Conservation (phyloP, 2,797 vertebrate species). For the Falco biarmicus region DNA sequence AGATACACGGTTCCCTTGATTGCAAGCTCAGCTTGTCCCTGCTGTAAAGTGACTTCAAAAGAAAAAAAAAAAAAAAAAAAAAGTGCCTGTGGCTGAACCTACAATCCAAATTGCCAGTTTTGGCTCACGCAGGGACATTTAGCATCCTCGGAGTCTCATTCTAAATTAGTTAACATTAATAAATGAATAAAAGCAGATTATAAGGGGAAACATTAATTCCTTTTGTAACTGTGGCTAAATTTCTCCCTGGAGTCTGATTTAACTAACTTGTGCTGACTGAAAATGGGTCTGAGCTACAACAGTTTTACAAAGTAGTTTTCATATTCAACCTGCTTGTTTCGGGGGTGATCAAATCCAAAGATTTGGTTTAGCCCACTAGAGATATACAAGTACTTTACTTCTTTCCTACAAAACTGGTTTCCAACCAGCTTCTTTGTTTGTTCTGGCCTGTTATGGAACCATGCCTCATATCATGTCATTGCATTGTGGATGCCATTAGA, state of each 20-base stretch:
- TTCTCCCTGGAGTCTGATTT: not conserved
- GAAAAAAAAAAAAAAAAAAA: not conserved
- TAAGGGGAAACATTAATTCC: not conserved
- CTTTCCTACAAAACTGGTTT: not conserved
- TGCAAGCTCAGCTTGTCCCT: not conserved
- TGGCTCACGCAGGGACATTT: not conserved
- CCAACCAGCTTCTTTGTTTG: not conserved
- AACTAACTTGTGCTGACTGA: not conserved
- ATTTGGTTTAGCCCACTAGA: not conserved
- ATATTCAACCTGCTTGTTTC: not conserved
- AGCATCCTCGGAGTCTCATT: not conserved
- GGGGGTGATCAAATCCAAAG: not conserved
- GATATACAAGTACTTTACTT: not conserved
- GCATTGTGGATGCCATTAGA: not conserved
- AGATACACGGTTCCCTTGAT: not conserved
- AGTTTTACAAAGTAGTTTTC: not conserved
- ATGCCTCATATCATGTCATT: not conserved
- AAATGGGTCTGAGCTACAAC: not conserved
- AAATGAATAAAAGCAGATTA: not conserved
- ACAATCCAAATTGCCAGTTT: not conserved
- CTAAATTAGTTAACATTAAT: slow-evolving; percentile 20
- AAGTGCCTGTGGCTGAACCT: not conserved
- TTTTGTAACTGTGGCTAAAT: not conserved
- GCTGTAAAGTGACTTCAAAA: not conserved
- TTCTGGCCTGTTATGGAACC: not conserved